Evolutionary conservation across 2,797 vertebrate genomes (phyloP), one percentile per base, ranked within the genome.

Genomic region (Coilia nasus): DNA sequence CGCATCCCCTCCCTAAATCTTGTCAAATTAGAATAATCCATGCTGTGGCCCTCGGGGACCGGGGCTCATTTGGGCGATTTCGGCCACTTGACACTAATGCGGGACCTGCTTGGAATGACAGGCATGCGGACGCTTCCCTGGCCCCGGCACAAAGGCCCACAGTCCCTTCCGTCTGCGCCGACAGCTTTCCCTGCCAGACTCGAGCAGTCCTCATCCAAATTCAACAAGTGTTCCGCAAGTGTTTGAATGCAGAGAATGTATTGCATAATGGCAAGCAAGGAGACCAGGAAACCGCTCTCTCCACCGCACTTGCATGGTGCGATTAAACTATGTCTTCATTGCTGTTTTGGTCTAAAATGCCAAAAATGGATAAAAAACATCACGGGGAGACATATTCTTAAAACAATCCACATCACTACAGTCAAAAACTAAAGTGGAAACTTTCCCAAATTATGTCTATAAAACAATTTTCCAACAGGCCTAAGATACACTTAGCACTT

Each of bases 81-180:
- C 59, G 89, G 89, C 87, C 88, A 91, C 91, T 91, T 90, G 91
- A 91, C 91, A 92, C 87, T 86, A 88, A 90, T 88, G 84, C 88
- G 86, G 85, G 88, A 93, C 88, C 87, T 87, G 87, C 7, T 44
- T 90, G 90, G 94, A 95, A 95, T 95, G 92, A 91, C 88, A 89
- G 90, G 90, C 88, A 93, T 94, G 92, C 85, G 81, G 82, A 44
- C 17, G 60, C 75, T 59, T 75, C 59, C 31, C 86, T 75, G 81
- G 90, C 87, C 85, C 86, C 88, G 50, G 75, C 31, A 41, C 64
- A 71, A 35, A 81, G 50, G 47, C 85, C 85, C 87, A 59, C 82
- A 84, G 87, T 78, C 31, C 44, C 71, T 17, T 19, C 17, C 35
- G 35, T 31, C 35, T n/a, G 35, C 17, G 31, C 35, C 15, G 71